A percentile compares a stretch with the other conserved stretches of the same genome.
Evolutionary conservation across 2,113 vertebrate genomes (phyloP).

Genomic region (Gymnarchus niloticus): DNA sequence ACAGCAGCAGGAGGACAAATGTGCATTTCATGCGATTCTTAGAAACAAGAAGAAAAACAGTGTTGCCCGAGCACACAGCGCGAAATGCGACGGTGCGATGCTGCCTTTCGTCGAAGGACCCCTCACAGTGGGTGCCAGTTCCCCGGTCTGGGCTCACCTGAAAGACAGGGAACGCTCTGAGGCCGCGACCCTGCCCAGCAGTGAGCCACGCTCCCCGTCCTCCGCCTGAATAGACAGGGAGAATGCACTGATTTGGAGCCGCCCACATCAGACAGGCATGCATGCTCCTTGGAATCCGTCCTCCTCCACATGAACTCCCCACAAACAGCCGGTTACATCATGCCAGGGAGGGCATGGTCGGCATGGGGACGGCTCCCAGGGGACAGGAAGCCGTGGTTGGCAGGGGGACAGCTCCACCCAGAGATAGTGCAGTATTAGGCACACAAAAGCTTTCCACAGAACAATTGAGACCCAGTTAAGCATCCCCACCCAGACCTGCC

Average conservation of each 20-base stretch:
- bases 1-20: too few species aligned
- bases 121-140: neutral
- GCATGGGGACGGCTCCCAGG: slow-evolving; percentile 7
- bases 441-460: neutral
- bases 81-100: too few species aligned
- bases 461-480: too few species aligned
- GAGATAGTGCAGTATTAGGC: too few species aligned
- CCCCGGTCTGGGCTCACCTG: slow-evolving; percentile 46
- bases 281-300: neutral
- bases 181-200: slow-evolving; percentile 55
- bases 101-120: too few species aligned
- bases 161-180: slow-evolving; percentile 62
- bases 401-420: neutral
- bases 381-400: neutral
- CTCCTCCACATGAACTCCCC: neutral
- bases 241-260: slow-evolving; percentile 9
- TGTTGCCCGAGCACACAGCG: too few species aligned
- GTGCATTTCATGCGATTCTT: too few species aligned
- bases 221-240: slow-evolving; percentile 30
- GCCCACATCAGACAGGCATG: too few species aligned
- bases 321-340: neutral
- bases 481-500: too few species aligned
- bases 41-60: too few species aligned
- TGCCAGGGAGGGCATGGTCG: too few species aligned
- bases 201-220: slow-evolving; percentile 45